Percentiles rank a stretch among this genome's conserved stretches.
phyloP scores from a whole-genome alignment of 1,140 invertebrate genomes.

The Myzus persicae region DNA sequence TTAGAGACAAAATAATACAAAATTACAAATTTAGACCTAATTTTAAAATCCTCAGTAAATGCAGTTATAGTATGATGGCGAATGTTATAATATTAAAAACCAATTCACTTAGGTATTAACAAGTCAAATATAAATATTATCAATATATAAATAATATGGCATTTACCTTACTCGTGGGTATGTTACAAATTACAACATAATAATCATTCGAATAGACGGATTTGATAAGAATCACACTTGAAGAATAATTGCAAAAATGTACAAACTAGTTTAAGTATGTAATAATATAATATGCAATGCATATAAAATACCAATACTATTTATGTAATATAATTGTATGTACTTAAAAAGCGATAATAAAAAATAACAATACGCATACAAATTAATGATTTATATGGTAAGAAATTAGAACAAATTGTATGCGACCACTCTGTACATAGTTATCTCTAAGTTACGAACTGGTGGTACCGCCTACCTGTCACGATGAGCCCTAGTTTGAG shows the following conservation, averaged over 20 bases:
- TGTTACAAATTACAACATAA: neutral
- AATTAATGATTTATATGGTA: neutral
- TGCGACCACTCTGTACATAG: slow-evolving; percentile 30
- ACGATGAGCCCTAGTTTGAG: slow-evolving; percentile 50
- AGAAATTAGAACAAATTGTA: slow-evolving; percentile 14
- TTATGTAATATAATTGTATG: neutral
- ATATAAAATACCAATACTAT: neutral
- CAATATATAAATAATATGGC: neutral
- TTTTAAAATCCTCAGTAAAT: neutral
- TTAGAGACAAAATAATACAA: neutral
- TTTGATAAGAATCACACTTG: neutral
- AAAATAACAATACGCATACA: neutral
- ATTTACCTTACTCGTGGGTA: neutral
- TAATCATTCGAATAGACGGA: neutral
- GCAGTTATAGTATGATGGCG: neutral
- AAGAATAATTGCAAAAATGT: neutral
- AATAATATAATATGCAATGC: neutral
- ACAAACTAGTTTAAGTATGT: neutral
- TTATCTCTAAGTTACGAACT: slow-evolving; percentile 31
- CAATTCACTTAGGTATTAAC: neutral
- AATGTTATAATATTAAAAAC: neutral
- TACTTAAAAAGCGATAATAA: neutral
- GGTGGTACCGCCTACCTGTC: slow-evolving; percentile 47
- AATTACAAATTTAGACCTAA: neutral
- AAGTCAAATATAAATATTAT: neutral